Percentiles rank a stretch among this genome's conserved stretches.
These are phyloP conservation scores for Heliconius hortense DNA, from an alignment of 2,888 invertebrate species.

Conservation along the genomic window DNA sequence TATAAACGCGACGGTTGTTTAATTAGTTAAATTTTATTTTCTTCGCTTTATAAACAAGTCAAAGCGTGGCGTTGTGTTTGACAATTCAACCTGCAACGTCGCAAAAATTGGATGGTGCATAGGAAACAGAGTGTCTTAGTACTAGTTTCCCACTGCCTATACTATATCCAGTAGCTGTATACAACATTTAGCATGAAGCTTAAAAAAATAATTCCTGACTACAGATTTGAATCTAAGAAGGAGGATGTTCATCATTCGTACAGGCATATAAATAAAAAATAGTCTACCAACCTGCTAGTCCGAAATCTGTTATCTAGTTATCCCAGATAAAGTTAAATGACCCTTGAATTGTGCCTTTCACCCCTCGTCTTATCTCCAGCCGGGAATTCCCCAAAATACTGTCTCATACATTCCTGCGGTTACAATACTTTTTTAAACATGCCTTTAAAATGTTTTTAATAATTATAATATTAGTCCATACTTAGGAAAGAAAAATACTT, in stretches of 20 bases:
- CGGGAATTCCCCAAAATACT: conserved; percentile 28
- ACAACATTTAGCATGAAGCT: not conserved
- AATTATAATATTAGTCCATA: too few species aligned
- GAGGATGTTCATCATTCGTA: not conserved
- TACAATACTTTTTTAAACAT: not conserved
- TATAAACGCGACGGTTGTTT: too few species aligned
- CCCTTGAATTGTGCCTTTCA: conserved; percentile 34
- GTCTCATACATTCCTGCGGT: conserved; percentile 9
- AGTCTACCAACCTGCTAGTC: not conserved
- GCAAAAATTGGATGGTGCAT: not conserved
- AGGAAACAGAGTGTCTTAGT: not conserved
- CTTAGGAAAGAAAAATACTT: too few species aligned
- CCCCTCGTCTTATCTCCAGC: conserved; percentile 33
- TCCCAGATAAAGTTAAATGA: conserved; percentile 43
- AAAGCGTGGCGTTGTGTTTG: too few species aligned
- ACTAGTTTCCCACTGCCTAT: not conserved
- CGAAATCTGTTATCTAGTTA: conserved; percentile 31
- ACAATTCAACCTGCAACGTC: not conserved
- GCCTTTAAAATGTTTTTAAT: too few species aligned
- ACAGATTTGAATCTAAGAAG: not conserved
- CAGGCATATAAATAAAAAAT: not conserved
- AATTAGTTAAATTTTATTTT: too few species aligned
- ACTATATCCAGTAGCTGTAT: not conserved
- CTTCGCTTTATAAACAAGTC: too few species aligned
- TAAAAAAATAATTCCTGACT: not conserved